Evolutionary conservation across 2,888 invertebrate species (phyloP).

Genomic region (Clanis bilineata): DNA sequence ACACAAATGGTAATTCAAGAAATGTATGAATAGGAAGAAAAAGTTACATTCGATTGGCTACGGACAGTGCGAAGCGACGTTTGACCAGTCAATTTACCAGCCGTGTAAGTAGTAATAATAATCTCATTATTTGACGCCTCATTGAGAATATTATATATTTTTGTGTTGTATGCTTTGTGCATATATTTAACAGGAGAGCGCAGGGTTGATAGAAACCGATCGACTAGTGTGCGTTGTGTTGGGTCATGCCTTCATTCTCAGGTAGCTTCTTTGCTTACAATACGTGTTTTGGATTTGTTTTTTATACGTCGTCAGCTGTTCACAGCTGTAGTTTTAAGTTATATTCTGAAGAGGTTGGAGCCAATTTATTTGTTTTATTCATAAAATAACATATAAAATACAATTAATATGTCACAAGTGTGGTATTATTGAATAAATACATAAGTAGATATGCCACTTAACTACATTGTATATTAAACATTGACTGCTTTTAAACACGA

Average conservation of each 20-base stretch:
- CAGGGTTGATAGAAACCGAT: background rate
- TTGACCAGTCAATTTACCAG: constrained; percentile 32
- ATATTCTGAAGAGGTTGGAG: background rate
- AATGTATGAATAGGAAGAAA: too few relatives aligned
- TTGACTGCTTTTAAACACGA: too few relatives aligned
- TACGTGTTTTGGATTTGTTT: background rate
- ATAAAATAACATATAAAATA: background rate
- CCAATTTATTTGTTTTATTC: background rate
- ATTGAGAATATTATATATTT: background rate
- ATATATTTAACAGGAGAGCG: too few relatives aligned
- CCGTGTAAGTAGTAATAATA: constrained; percentile 30
- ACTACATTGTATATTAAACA: too few relatives aligned
- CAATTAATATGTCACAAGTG: background rate
- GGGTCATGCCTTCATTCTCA: too few relatives aligned
- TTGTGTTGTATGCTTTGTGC: background rate
- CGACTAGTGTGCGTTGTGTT: too few relatives aligned
- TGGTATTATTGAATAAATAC: too few relatives aligned
- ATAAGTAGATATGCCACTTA: background rate
- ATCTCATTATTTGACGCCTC: constrained; percentile 27
- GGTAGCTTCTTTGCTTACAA: constrained; percentile 25
- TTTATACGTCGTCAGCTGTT: background rate
- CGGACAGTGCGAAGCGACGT: constrained; percentile 32
- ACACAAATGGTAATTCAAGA: background rate
- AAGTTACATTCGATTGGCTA: constrained; percentile 16
- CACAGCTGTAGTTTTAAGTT: background rate